Percentiles rank a stretch among this genome's conserved stretches.
Conservation (phyloP, 53 echinoderm and acorn worm species). For the Patiria pectinifera region DNA sequence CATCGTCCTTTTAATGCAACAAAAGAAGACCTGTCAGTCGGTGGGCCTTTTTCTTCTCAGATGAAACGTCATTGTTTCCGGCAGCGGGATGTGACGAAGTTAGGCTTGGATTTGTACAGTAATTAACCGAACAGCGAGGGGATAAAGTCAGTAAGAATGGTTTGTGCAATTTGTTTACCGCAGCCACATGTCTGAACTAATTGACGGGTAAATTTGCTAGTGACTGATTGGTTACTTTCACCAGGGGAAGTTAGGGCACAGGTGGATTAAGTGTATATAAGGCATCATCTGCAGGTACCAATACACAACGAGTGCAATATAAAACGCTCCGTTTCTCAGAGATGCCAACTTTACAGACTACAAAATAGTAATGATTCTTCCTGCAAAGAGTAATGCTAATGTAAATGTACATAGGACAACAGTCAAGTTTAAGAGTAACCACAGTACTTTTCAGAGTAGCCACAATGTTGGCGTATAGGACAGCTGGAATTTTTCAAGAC, state of each 20-base stretch:
- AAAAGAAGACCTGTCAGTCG: background rate
- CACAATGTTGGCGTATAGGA: too few species aligned
- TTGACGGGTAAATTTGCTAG: background rate
- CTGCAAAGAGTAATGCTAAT: too few species aligned
- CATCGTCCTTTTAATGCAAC: background rate
- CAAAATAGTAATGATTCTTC: too few species aligned
- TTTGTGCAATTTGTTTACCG: background rate
- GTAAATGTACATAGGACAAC: too few species aligned
- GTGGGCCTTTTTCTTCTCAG: background rate
- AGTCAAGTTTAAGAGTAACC: too few species aligned
- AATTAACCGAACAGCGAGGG: background rate
- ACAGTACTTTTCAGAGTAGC: too few species aligned
- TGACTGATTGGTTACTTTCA: background rate
- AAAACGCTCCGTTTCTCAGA: too few species aligned
- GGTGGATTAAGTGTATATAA: background rate
- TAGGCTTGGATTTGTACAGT: constrained; percentile 31
- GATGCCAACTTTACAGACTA: too few species aligned
- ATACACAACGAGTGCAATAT: too few species aligned
- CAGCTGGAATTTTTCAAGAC: too few species aligned
- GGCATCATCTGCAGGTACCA: background rate
- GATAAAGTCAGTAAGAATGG: background rate
- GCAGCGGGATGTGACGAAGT: background rate
- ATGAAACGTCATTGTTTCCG: constrained; percentile 2
- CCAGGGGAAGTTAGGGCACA: background rate
- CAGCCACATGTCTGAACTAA: background rate